These are phyloP conservation scores for Cyprinodon tularosa DNA, from an alignment of 2,113 vertebrate species.

Conservation along the genomic window DNA sequence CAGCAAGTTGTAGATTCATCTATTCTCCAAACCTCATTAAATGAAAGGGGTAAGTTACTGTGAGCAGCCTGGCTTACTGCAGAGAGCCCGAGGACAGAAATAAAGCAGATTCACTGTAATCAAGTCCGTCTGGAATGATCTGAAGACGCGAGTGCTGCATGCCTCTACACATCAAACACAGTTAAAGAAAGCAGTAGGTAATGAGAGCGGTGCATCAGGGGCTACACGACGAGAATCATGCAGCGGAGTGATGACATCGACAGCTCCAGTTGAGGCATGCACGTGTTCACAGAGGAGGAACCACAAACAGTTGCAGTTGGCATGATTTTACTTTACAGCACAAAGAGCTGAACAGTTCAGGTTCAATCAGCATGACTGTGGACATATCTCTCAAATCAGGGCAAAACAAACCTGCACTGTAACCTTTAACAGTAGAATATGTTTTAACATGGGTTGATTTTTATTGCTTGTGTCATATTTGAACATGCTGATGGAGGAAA, in stretches of 20 bases:
- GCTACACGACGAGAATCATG: neutral
- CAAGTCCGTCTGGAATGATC: constrained; percentile 11
- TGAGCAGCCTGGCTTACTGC: neutral
- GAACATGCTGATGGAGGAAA: neutral
- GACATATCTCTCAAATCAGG: neutral
- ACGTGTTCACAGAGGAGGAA: neutral
- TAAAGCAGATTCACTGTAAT: constrained; percentile 41
- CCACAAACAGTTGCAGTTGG: neutral
- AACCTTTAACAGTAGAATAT: no score
- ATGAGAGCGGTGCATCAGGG: neutral
- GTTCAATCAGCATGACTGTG: neutral
- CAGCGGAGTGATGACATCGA: neutral
- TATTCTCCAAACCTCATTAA: constrained; percentile 41
- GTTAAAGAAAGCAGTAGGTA: constrained; percentile 8
- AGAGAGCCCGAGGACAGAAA: constrained; percentile 13
- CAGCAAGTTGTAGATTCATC: constrained; percentile 10
- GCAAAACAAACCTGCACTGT: neutral
- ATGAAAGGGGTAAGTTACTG: constrained; percentile 18
- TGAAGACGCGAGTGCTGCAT: constrained; percentile 20
- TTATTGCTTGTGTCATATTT: neutral
- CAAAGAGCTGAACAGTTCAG: neutral
- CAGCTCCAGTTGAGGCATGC: constrained; percentile 9
- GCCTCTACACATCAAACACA: constrained; percentile 21
- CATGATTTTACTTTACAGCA: neutral
- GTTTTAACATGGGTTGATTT: no score